Evolutionary conservation across 2,113 vertebrate species (phyloP), one percentile per base, ranked within the genome.

Genomic region (Brachyhypopomus occidentalis): DNA sequence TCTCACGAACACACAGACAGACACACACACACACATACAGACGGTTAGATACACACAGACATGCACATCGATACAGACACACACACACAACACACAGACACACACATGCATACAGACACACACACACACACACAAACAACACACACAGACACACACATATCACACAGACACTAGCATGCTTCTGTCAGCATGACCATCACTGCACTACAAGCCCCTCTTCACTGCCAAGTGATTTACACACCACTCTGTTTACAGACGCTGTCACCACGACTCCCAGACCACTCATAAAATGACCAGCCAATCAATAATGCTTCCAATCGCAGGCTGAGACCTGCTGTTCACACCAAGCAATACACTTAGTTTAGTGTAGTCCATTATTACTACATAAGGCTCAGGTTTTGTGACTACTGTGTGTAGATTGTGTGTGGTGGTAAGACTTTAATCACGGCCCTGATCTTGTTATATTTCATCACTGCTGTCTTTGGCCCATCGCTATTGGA

Each of bases 201-300:
- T 20, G 36, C 60, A 23, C 48, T 12, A 36, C 71, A 75, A 72
- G 60, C 80, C n/a, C 63, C 73, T 77, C 58, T 72, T 78, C 67
- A 63, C 70, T 22, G 56, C 30, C 72, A 25, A 74, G 71, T 76
- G 52, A 72, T 88, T 87, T 81, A 79, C 63, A 79, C 83, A 67
- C 70, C 3, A 25, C 52, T 66, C 11, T 63, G 63, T 87, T 87
- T 73, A 78, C 83, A 66, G 70, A 69, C 34, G 45, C 63, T 69
- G 30, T 64, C 81, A 78, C 72, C 79, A 85, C 76, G 84, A 86
- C 75, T 63, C 25, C 36, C 9, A 74, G 72, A 73, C 69, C 81
- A 80, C 72, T 84, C 85, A 78, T 86, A 85, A 89, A 86, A 81
- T 77, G 76, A 25, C 67, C 9, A 45, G 17, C 25, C 66, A 56